These are phyloP conservation scores for Oscheius sp. DNA, from an alignment of 2,888 invertebrate genomes.

Conservation along the genomic window DNA sequence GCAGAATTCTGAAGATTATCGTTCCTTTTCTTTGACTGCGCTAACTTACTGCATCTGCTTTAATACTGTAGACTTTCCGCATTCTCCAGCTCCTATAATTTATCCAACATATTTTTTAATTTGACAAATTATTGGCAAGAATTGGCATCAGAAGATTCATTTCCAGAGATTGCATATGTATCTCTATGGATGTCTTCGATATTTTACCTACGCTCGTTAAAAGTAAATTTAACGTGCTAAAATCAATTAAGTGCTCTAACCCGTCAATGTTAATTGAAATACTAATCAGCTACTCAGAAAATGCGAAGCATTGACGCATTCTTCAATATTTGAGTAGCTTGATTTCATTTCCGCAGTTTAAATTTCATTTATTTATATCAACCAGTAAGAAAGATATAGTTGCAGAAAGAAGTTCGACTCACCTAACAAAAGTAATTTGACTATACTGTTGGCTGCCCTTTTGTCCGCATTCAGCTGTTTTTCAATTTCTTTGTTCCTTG, in stretches of 20 bases:
- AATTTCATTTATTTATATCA: too few relatives aligned
- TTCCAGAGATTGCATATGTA: too few relatives aligned
- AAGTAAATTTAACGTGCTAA: too few relatives aligned
- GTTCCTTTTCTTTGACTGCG: neutral
- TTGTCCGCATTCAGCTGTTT: slow-evolving; percentile 71
- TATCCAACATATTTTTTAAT: neutral
- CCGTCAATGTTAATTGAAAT: too few relatives aligned
- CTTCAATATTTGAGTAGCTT: too few relatives aligned
- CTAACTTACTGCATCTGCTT: slow-evolving; percentile 72
- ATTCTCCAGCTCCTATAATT: slow-evolving; percentile 70
- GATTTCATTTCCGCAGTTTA: too few relatives aligned
- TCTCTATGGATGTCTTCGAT: too few relatives aligned
- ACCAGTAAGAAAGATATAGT: neutral
- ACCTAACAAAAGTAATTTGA: slow-evolving; percentile 69
- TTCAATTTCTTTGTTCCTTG: slow-evolving; percentile 68
- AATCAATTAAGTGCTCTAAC: too few relatives aligned
- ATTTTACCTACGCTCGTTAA: too few relatives aligned
- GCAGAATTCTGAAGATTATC: slow-evolving; percentile 63
- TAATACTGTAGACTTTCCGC: slow-evolving; percentile 72
- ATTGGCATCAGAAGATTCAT: too few relatives aligned
- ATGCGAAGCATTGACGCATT: neutral
- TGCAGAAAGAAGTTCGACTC: neutral
- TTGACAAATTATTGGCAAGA: too few relatives aligned
- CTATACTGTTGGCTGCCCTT: slow-evolving; percentile 68
- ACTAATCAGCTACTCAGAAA: too few relatives aligned